Base-by-base conservation (phyloP, 2,113 vertebrate species). In the Cnemophilus loriae region DNA sequence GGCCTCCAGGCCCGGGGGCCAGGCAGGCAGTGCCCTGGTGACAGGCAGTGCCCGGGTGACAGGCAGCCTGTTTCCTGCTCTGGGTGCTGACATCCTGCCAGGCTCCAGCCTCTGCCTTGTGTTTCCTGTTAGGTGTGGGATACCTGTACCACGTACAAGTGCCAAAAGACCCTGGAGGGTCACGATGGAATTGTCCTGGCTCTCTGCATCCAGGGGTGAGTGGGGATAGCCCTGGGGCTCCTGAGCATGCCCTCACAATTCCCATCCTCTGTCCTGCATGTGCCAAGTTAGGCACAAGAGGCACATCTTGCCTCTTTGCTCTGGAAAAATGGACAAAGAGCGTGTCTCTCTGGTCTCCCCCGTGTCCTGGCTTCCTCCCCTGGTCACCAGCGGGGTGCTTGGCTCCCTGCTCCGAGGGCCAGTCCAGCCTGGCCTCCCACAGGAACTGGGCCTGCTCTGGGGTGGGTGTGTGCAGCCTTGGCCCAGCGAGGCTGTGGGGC, bases 121-220 rank as follows among this genome's bases (percentile, higher is more conserved):
- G 76, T 95, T 96, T 97, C 76, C 95, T 73, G 57, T 84, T 85
- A 99, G 99, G 99, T 99, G 18, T 99, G 99, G 99, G 99, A 99
- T 95, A 99, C 99, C 39, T 99, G 99, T 94, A 99, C 99, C 84
- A 99, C 99, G 13, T 99, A 99, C 98, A 99, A 99, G 98, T 99
- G 99, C 98, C 99, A 99, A 98, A 99, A 99, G 97, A 99, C 99
- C 18, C 98, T 99, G 46, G 99, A 99, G 96, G 99, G 99, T 39
- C 99, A 99, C 0, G 99, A 99, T 46, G 99, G 99, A 96, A 99
- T 99, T 27, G 99, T 99, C 9, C 97, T 99, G 96, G 99, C 99
- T 3, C 98, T 99, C 95, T 99, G 99, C 95, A 99, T 99, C 97
- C 99, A 99, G 94, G 99, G 99, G 99, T 99, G 97, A 99, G 97